Base-by-base conservation (phyloP, 2,888 invertebrate genomes). In the Tinea pellionella region DNA sequence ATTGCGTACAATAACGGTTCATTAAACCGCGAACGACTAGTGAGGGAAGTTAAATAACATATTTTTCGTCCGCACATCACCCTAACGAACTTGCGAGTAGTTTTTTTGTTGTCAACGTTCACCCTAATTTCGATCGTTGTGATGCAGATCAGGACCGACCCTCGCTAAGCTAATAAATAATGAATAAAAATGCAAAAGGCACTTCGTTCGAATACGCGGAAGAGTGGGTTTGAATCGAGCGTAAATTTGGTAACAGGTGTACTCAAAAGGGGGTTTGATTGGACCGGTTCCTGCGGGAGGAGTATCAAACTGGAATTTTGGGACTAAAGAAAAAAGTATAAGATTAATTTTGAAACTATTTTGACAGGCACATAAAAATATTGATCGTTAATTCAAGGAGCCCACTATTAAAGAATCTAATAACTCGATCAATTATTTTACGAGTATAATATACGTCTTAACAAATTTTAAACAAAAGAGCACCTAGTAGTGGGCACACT, bases 191-290 rank as follows among this genome's bases (percentile, higher is more conserved):
- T 80, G 77, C 74, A 78, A 77, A 78, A 69, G 69, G 70, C 59
- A 15, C 30, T 64, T 66, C 66, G 57, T 63, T 13, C 60, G 60
- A 67, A 67, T 70, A 69, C 69, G 68, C 80, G 81, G 80, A 81
- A 83, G 81, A 83, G 69, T 74, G 75, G 71, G 67, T 75, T 69
- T 71, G 78, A 81, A 84, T 81, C 67, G 73, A 66, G 67, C 65
- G 72, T 74, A 74, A 75, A 78, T 78, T 75, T 60, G 63, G 69
- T 68, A 78, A 78, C 85, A 85, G 83, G 85, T 85, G 83, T 73
- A 74, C 62, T 64, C 62, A 24, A 65, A 66, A 67, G 73, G n/a
- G 72, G 72, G 41, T 24, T 59, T 24, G 59, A 57, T 57, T 70
- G 56, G 55, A 61, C 55, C 61, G 66, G 63, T 64, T 65, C 9